These are phyloP conservation scores for Ecliptopera silaceata DNA, from an alignment of 2,888 invertebrate genomes.

Conservation along the genomic window DNA sequence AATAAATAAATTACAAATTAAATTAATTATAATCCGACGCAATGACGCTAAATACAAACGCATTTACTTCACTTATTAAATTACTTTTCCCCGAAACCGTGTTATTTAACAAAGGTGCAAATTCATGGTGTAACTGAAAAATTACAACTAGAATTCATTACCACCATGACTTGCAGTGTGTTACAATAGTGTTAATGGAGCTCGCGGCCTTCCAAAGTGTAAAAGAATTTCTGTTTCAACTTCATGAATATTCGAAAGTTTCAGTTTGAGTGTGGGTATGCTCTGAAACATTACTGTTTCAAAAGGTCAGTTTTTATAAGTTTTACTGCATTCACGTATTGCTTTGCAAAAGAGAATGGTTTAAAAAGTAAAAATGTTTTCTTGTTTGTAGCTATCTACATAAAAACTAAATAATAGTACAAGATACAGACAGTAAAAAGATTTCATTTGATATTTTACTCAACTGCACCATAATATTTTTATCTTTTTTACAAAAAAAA, in stretches of 20 bases:
- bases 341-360: neutral
- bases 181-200: slow-evolving; percentile 52
- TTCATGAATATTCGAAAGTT: slow-evolving; percentile 1
- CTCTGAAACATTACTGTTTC: slow-evolving; percentile 3
- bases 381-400: neutral
- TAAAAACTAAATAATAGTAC: too few species aligned
- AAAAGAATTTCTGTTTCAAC: slow-evolving; percentile 4
- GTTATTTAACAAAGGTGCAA: slow-evolving; percentile 46
- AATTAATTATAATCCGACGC: too few species aligned
- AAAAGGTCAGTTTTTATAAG: neutral
- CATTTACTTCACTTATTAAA: slow-evolving; percentile 42
- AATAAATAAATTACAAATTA: too few species aligned
- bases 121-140: slow-evolving; percentile 53
- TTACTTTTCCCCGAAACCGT: slow-evolving; percentile 46
- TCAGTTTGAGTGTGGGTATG: neutral
- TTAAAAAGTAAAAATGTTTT: neutral
- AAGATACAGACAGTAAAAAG: too few species aligned
- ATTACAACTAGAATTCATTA: slow-evolving; percentile 69
- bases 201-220: slow-evolving; percentile 8
- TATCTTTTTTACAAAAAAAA: too few species aligned
- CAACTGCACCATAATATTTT: too few species aligned
- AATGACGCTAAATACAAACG: too few species aligned
- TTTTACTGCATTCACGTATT: neutral
- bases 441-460: too few species aligned
- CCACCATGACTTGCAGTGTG: slow-evolving; percentile 70